Evolutionary conservation across 2,113 vertebrate species (phyloP).

Genomic region (Colaptes auratus): DNA sequence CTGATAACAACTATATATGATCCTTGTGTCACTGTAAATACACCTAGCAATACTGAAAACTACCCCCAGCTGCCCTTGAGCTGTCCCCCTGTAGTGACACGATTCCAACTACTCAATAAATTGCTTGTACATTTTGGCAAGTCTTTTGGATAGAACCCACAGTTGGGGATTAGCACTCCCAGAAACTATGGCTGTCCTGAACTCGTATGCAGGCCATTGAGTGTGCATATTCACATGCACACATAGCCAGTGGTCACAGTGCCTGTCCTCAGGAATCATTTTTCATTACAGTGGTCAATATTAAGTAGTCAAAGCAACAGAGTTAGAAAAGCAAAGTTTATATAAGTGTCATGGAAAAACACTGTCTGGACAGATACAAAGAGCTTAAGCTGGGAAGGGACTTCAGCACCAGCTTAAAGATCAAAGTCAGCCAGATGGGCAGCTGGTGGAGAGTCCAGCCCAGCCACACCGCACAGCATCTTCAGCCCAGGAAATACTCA

Average conservation of each 20-base stretch:
- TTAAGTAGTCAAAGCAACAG: not conserved
- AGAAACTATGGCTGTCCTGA: not conserved
- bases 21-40: not conserved
- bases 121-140: not conserved
- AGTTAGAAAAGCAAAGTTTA: not conserved
- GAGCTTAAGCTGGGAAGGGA: not conserved
- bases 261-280: too few species aligned
- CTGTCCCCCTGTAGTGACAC: too few species aligned
- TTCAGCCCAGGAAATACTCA: not conserved
- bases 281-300: not conserved
- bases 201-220: not conserved
- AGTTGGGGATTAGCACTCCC: not conserved
- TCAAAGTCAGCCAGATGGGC: not conserved
- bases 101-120: not conserved
- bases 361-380: not conserved
- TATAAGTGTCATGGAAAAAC: not conserved
- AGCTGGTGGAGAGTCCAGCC: not conserved
- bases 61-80: not conserved
- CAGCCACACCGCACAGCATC: not conserved
- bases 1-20: not conserved
- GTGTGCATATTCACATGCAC: not conserved
- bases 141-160: not conserved
- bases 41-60: not conserved
- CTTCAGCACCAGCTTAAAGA: not conserved
- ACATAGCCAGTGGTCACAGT: rapidly evolving